Evolutionary conservation across 37 sponge, comb jelly and placozoan genomes (phyloP).

Genomic region (Amphimedon queenslandica): DNA sequence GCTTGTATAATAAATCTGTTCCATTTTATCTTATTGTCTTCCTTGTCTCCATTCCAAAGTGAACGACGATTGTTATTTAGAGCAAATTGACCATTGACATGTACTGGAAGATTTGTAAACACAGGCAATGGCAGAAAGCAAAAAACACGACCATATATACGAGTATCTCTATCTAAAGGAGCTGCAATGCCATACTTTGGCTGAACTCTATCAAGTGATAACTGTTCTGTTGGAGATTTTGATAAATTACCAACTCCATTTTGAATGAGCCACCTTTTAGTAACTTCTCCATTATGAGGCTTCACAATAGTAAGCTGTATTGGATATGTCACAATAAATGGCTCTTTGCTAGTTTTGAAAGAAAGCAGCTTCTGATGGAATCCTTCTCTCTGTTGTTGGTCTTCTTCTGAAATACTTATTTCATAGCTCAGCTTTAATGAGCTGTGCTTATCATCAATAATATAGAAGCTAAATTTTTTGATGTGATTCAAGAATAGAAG

Average conservation of each 20-base stretch:
- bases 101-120: slow-evolving; percentile 25
- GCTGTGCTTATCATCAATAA: not conserved
- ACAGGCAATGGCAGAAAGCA: slow-evolving; percentile 54
- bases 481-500: slow-evolving; percentile 43
- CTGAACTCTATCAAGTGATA: not conserved
- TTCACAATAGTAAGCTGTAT: too few relatives aligned
- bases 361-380: too few relatives aligned
- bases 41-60: slow-evolving; percentile 20
- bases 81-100: slow-evolving; percentile 42
- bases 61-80: slow-evolving; percentile 13
- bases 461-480: slow-evolving; percentile 19
- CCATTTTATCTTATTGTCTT: slow-evolving; percentile 44
- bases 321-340: too few relatives aligned
- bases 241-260: not conserved
- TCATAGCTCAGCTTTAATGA: too few relatives aligned
- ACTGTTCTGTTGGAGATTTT: not conserved
- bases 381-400: too few relatives aligned
- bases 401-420: too few relatives aligned
- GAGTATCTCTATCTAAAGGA: not conserved
- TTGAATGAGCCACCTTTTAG: not conserved
- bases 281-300: slow-evolving; percentile 10
- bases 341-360: too few relatives aligned
- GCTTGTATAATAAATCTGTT: slow-evolving; percentile 46
- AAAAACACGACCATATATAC: slow-evolving; percentile 19
- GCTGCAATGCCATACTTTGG: slow-evolving; percentile 21